A percentile compares a stretch with the other conserved stretches of the same genome.
phyloP scores from a whole-genome alignment of 2,113 vertebrate species.

The Platichthys flesus region DNA sequence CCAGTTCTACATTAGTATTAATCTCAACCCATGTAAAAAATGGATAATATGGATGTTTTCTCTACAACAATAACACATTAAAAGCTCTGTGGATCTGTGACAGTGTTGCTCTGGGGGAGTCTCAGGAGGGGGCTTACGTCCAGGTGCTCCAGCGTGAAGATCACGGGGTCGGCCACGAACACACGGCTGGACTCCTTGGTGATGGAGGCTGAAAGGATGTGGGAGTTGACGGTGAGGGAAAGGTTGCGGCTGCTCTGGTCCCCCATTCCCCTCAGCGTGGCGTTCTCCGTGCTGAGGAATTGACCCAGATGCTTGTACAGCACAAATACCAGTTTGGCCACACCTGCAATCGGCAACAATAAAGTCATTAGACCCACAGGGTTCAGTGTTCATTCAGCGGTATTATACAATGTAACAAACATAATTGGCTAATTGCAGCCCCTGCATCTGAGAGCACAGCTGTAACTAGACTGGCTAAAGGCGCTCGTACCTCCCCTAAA shows the following conservation, averaged over 20 bases:
- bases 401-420: not conserved
- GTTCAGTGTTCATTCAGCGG: not conserved
- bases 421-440: not conserved
- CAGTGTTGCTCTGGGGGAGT: conserved; percentile 19
- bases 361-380: conserved; percentile 16
- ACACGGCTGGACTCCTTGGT: conserved; percentile 99
- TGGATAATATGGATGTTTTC: conserved; percentile 4
- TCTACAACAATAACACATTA: conserved; percentile 15
- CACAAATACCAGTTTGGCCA: conserved; percentile 98
- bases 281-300: conserved; percentile 96
- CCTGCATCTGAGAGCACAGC: not conserved
- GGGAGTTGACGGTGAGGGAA: conserved; percentile 96
- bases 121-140: conserved; percentile 88
- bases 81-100: conserved; percentile 5
- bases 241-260: conserved; percentile 89
- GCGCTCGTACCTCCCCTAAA: no score
- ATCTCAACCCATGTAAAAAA: not conserved
- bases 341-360: conserved; percentile 79
- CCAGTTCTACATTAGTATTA: not conserved
- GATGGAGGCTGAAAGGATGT: conserved; percentile 96
- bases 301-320: conserved; percentile 96
- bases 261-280: conserved; percentile 89
- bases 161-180: conserved; percentile 93
- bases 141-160: conserved; percentile 96
- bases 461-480: no score